These are phyloP conservation scores for Cairina moschata DNA, from an alignment of 2,113 vertebrate genomes.

Conservation along the genomic window DNA sequence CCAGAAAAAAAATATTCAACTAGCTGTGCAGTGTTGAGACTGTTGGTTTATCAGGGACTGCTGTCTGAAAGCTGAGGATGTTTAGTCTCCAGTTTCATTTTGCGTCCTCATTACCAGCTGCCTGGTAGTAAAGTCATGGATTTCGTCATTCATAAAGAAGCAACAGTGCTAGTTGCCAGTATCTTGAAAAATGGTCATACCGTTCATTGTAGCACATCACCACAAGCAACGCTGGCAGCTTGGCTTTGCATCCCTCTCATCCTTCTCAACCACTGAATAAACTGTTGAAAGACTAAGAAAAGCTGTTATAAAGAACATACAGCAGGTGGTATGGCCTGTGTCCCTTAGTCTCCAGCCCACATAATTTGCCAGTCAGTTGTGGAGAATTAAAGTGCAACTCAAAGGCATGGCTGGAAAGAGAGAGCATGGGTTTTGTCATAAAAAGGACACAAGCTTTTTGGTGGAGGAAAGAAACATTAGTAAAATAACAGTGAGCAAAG, in stretches of 20 bases:
- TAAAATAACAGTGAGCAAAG: constrained; percentile 16
- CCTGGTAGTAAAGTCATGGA: constrained; percentile 29
- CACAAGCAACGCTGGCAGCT: constrained; percentile 22
- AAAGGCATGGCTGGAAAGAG: background rate
- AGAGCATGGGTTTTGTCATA: constrained; percentile 7
- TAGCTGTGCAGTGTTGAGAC: background rate
- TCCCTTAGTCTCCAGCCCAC: background rate
- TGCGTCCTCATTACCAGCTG: background rate
- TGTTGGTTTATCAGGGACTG: background rate
- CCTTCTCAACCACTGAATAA: constrained; percentile 50
- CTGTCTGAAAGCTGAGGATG: background rate
- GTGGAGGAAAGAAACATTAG: background rate
- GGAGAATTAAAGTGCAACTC: constrained; percentile 31
- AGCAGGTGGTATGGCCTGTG: constrained; percentile 55
- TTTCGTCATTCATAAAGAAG: background rate
- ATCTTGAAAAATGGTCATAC: constrained; percentile 19
- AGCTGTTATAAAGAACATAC: constrained; percentile 20
- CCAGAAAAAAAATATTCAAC: background rate
- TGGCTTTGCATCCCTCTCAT: constrained; percentile 26
- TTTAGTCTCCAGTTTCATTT: constrained; percentile 25
- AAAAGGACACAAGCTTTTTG: background rate
- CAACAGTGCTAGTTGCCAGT: background rate
- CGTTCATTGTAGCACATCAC: constrained; percentile 37
- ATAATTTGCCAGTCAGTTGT: constrained; percentile 40
- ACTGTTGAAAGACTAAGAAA: constrained; percentile 50